Base-by-base conservation (phyloP, 2,113 vertebrate genomes). In the Gobius niger region DNA sequence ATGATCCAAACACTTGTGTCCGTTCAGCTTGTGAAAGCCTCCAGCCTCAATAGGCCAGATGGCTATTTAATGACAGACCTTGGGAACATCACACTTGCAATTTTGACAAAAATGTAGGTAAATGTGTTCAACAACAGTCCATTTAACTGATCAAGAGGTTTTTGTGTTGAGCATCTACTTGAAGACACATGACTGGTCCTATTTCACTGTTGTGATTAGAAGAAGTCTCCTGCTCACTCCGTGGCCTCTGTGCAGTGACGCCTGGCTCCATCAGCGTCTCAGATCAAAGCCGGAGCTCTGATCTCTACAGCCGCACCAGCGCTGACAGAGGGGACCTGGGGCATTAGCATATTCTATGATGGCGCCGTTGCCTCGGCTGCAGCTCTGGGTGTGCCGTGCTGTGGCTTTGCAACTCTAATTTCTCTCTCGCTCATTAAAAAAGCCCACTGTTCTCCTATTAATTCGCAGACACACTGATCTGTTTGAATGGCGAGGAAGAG, bases 401-500 rank as follows among this genome's bases (percentile, higher is more conserved):
- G 85, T 86, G 82, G 87, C 88, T 88, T 86, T 89, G 87, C 89
- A 88, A 90, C 88, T 90, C 86, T 87, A 90, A 90, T 89, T 89
- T 91, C 73, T 82, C 85, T 81, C 87, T 85, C 78, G 74, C 88
- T 92, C 90, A 91, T 91, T 91, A 92, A 90, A 90, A 89, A 87
- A 90, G 81, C 88, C 81, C 83, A 89, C 89, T 90, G 89, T 91
- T 91, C 89, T 89, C 81, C 85, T 89, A 91, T 92, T 92, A 92
- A 92, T 93, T 91, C 87, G 68, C 87, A 91, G 91, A 92, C 89
- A 90, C 86, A 88, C 89, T 86, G 90, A 91, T 91, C 86, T 90
- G 85, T 92, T 89, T 91, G 91, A 91, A 91, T 89, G 90, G 83
- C 67, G 71, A 85, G 80, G 83, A 73, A 72, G 83, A 13, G 80